These are phyloP conservation scores for Pectinophora gossypiella DNA, from an alignment of 1,140 invertebrate genomes.

Conservation along the genomic window DNA sequence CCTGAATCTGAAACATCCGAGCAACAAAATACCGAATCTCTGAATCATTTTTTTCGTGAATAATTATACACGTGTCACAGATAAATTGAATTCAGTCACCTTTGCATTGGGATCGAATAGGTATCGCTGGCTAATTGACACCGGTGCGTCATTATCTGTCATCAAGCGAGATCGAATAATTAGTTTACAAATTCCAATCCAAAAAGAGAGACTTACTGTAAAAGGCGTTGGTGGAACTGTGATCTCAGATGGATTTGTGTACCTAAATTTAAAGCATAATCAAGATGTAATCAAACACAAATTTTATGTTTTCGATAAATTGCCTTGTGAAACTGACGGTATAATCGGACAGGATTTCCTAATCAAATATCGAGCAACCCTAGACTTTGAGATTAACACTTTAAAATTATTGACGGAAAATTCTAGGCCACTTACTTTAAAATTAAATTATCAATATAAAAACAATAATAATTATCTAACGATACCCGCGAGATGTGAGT, in stretches of 20 bases:
- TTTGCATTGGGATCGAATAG: background rate
- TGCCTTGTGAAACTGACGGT: conserved; percentile 18
- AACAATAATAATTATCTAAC: conserved; percentile 1
- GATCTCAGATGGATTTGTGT: conserved; percentile 17
- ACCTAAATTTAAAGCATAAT: conserved; percentile 11
- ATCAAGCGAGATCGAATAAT: conserved; percentile 17
- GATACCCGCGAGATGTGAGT: conserved; percentile 19
- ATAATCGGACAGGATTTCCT: conserved; percentile 26
- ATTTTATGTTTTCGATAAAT: conserved; percentile 21
- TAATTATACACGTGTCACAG: no score
- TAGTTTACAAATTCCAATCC: conserved; percentile 16
- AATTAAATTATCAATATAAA: background rate
- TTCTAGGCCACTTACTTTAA: conserved; percentile 7
- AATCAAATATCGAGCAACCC: conserved; percentile 10
- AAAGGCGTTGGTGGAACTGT: conserved; percentile 24
- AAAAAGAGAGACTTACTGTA: conserved; percentile 13
- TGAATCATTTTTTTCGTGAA: conserved; percentile 18
- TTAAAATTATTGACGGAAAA: conserved; percentile 17
- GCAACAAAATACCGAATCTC: no score
- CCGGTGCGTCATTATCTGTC: conserved; percentile 21
- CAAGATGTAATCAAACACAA: conserved; percentile 13
- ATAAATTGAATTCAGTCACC: no score
- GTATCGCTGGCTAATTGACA: conserved; percentile 13
- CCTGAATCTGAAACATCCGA: background rate
- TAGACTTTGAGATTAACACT: conserved; percentile 13